These are phyloP conservation scores for Rosalia funebris DNA, from an alignment of 2,888 invertebrate species.

Conservation along the genomic window DNA sequence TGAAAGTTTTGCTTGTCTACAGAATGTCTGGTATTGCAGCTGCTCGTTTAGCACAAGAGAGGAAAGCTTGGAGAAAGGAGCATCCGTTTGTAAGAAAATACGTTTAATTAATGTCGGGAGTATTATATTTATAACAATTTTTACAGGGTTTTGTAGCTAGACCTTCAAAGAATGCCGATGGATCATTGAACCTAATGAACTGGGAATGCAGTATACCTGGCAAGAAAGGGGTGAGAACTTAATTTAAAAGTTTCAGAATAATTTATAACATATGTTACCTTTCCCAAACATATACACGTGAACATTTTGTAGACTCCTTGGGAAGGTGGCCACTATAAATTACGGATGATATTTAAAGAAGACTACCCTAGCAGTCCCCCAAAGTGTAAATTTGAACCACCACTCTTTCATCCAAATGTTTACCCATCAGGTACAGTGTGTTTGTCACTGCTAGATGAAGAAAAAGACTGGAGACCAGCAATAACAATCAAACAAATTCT, in stretches of 20 bases:
- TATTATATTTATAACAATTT: background rate
- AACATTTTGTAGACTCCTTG: slow-evolving; percentile 75
- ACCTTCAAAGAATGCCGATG: slow-evolving; percentile 95
- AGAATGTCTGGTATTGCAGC: slow-evolving; percentile 97
- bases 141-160: slow-evolving; percentile 86
- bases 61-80: slow-evolving; percentile 98
- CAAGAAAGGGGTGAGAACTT: slow-evolving; percentile 79
- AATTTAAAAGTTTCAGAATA: background rate
- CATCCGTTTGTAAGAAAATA: slow-evolving; percentile 79
- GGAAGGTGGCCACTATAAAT: slow-evolving; percentile 97
- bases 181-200: slow-evolving; percentile 94
- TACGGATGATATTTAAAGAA: slow-evolving; percentile 99
- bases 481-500: slow-evolving; percentile 99
- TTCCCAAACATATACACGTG: slow-evolving; percentile 52
- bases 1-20: slow-evolving; percentile 26
- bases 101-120: background rate
- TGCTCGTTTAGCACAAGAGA: slow-evolving; percentile 93
- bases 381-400: slow-evolving; percentile 99
- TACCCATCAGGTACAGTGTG: slow-evolving; percentile 95
- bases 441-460: slow-evolving; percentile 94
- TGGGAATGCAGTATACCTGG: slow-evolving; percentile 99
- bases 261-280: background rate
- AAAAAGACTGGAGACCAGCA: slow-evolving; percentile 99
- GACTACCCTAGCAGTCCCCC: slow-evolving; percentile 99
- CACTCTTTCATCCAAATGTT: slow-evolving; percentile 98